Conservation (phyloP, 2,797 vertebrate genomes). For the Columba guinea region DNA sequence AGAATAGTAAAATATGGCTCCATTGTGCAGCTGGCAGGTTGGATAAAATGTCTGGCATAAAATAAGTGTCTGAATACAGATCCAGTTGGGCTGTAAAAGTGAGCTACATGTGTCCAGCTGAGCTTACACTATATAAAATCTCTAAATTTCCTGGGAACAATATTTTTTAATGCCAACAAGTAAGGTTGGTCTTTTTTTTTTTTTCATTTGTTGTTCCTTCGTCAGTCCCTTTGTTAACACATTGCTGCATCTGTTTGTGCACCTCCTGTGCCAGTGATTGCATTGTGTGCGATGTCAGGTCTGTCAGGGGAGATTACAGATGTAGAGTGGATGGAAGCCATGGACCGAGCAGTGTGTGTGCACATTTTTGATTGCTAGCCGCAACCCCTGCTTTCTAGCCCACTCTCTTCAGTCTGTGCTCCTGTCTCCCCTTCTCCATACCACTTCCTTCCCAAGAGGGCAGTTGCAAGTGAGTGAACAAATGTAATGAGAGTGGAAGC, state of each 20-base stretch:
- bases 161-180: neutral
- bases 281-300: neutral
- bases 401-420: neutral
- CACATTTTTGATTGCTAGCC: neutral
- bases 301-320: neutral
- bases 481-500: neutral
- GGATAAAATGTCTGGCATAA: neutral
- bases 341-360: neutral
- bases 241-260: neutral
- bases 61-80: neutral
- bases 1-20: neutral
- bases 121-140: neutral
- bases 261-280: neutral
- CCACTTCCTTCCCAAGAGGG: neutral
- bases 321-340: neutral
- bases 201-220: neutral
- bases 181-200: neutral
- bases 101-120: neutral
- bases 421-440: neutral
- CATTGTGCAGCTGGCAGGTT: neutral
- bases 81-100: neutral
- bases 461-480: constrained; percentile 13
- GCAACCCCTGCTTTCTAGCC: neutral
- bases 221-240: neutral
- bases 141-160: neutral